Base-by-base conservation (phyloP, 2,113 vertebrate species). In the Tauraco erythrolophus region DNA sequence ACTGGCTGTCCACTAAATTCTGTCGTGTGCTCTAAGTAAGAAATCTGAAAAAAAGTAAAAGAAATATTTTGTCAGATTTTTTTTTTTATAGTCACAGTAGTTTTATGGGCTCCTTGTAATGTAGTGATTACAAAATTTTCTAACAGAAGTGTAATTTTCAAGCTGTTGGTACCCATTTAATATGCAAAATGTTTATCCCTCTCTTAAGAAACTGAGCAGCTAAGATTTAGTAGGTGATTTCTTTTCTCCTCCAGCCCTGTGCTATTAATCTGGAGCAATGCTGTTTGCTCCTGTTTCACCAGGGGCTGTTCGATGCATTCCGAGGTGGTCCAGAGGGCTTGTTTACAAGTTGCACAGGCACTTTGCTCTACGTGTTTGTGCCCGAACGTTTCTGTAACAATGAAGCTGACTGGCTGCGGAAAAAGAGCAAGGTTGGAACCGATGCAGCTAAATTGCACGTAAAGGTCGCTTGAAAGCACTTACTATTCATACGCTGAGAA, bases 131-230 rank as follows among this genome's bases (percentile, higher is more conserved):
- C 21, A 60, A 69, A n/a, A 82, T 87, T 87, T 79, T 88, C 13
- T 19, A 92, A 35, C 54, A 65, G 53, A 92, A 96, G 41, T 84
- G 31, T 75, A 45, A 72, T 95, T 95, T 94, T 95, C 45, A 79
- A 92, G 30, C 53, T 82, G 16, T 50, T 79, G 33, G 53, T 96
- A 45, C 14, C 28, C 22, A n/a, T 81, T 85, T 92, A 60, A 72
- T 92, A 45, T 85, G 31, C 51, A 87, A 89, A 87, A 88, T 87
- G 30, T 88, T 95, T 84, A 69, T 90, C 58, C 19, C 3, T 53
- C 23, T 70, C 48, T 75, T 84, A 91, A 89, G 81, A 84, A 94
- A 76, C 18, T 8, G 60, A 95, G 41, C 64, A 80, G 46, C 56
- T 87, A 71, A 84, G 83, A 68, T 91, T 66, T 94, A 82, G 27